Percentiles rank a stretch among this genome's conserved stretches.
Evolutionary conservation across 2,797 vertebrate species (phyloP).

Genomic region (Syngnathus acus): DNA sequence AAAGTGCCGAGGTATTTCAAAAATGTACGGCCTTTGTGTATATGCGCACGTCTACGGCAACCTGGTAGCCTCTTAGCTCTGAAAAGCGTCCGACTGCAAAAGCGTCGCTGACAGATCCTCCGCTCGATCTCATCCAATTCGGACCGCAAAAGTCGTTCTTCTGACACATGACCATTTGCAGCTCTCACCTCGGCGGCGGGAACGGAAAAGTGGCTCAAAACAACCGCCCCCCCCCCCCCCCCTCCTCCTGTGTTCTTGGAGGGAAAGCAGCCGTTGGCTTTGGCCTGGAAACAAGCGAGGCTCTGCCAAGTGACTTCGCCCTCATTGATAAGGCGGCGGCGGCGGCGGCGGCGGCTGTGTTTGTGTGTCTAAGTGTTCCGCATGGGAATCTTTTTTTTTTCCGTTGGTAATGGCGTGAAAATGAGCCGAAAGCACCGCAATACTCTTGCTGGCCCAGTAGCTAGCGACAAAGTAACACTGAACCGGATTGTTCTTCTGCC

Average conservation of each 20-base stretch:
- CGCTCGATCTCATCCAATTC: constrained; percentile 3
- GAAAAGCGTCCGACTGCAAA: constrained; percentile 16
- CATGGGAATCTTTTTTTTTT: too few species aligned
- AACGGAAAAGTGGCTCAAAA: constrained; percentile 10
- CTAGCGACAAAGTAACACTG: neutral
- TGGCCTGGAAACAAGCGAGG: constrained; percentile 24
- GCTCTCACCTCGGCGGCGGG: constrained; percentile 43
- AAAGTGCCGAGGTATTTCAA: constrained; percentile 20
- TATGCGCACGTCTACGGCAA: constrained; percentile 11
- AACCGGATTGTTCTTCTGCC: neutral
- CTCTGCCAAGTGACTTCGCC: constrained; percentile 38
- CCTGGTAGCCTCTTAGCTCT: constrained; percentile 6
- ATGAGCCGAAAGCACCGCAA: neutral
- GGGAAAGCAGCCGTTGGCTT: neutral
- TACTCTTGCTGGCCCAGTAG: neutral
- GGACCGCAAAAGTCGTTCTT: neutral
- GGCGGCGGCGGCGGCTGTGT: constrained; percentile 13
- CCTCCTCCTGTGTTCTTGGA: constrained; percentile 11
- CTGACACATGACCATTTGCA: constrained; percentile 13
- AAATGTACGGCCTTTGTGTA: constrained; percentile 15
- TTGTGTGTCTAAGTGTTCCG: neutral
- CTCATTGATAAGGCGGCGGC: constrained; percentile 34
- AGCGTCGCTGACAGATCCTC: constrained; percentile 21
- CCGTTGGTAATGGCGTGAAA: neutral
- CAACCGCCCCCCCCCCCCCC: constrained; percentile 13